phyloP scores from a whole-genome alignment of 1,140 invertebrate species.

The Arion vulgaris region DNA sequence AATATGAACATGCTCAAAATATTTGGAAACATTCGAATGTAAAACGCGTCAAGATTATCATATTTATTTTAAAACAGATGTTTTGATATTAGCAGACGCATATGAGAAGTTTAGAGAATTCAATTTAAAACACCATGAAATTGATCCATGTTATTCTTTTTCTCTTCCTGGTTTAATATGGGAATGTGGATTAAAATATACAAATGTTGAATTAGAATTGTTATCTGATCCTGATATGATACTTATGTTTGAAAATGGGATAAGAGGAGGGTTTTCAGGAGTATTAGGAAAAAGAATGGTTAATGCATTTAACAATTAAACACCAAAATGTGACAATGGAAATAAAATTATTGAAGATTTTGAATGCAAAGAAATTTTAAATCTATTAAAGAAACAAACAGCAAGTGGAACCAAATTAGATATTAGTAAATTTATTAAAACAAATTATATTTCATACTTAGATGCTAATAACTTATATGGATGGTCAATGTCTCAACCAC shows the following conservation, averaged over 20 bases:
- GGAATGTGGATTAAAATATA: constrained; percentile 56
- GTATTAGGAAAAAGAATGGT: constrained; percentile 37
- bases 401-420: too few relatives aligned
- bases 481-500: constrained; percentile 46
- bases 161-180: constrained; percentile 53
- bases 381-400: too few relatives aligned
- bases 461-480: constrained; percentile 60
- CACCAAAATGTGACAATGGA: neutral
- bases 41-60: constrained; percentile 6
- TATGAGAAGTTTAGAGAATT: constrained; percentile 71
- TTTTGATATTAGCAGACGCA: constrained; percentile 61
- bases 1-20: neutral
- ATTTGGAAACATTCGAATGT: neutral
- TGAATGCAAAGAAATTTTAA: neutral
- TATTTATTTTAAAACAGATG: constrained; percentile 36
- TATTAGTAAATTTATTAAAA: constrained; percentile 8
- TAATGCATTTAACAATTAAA: constrained; percentile 30
- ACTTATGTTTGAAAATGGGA: constrained; percentile 26
- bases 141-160: constrained; percentile 57
- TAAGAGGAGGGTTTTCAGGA: constrained; percentile 39
- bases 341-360: neutral
- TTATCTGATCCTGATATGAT: constrained; percentile 33
- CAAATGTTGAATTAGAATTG: constrained; percentile 53
- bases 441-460: constrained; percentile 17
- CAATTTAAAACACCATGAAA: constrained; percentile 42